Percentiles rank a stretch among this genome's conserved stretches.
Evolutionary conservation across 1,140 invertebrate species (phyloP).

Genomic region (Drepana arcuata): DNA sequence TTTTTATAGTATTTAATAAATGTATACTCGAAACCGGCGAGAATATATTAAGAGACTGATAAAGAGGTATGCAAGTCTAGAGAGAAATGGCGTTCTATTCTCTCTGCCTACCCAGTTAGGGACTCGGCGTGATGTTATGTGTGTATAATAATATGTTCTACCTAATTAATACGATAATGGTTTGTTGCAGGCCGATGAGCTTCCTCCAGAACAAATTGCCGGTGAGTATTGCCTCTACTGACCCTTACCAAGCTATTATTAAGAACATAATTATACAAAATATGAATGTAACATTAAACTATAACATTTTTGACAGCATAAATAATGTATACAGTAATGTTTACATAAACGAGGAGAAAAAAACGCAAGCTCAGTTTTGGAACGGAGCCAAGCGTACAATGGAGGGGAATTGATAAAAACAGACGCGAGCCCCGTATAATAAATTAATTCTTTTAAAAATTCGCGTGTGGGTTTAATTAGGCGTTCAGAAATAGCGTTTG

Average conservation of each 20-base stretch:
- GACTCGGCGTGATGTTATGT: no score
- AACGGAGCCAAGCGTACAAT: constrained; percentile 39
- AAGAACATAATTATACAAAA: constrained; percentile 12
- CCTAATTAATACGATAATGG: no score
- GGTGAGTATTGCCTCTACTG: constrained; percentile 42
- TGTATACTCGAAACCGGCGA: no score
- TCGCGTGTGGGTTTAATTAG: constrained; percentile 47
- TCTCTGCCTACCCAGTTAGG: no score
- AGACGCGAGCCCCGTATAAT: constrained; percentile 24
- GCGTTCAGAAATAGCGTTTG: constrained; percentile 31
- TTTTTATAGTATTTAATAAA: no score
- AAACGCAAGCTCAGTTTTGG: constrained; percentile 43
- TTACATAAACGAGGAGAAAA: constrained; percentile 29
- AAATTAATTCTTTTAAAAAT: constrained; percentile 42
- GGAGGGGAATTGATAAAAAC: constrained; percentile 41
- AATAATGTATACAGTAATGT: constrained; percentile 24
- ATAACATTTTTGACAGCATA: constrained; percentile 13
- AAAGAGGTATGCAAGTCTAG: no score
- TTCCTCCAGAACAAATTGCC: constrained; percentile 70
- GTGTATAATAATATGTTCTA: no score
- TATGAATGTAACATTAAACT: constrained; percentile 10
- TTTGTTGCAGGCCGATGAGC: constrained; percentile 65
- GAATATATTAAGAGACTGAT: no score
- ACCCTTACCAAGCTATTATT: constrained; percentile 11
- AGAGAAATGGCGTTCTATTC: no score